These are phyloP conservation scores for Pica pica DNA, from an alignment of 2,113 vertebrate species.

Conservation along the genomic window DNA sequence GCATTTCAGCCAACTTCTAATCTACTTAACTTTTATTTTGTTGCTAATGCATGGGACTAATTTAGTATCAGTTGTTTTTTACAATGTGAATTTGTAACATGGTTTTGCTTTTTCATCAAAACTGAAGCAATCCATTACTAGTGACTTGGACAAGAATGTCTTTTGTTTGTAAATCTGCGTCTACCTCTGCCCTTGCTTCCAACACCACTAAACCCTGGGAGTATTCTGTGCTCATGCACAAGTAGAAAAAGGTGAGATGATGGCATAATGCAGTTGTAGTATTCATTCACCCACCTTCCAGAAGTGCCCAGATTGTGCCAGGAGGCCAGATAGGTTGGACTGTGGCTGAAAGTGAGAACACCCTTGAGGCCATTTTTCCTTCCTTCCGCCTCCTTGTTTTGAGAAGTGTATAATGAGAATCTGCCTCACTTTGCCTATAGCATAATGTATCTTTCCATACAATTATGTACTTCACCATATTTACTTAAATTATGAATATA, in stretches of 20 bases:
- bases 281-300: not conserved
- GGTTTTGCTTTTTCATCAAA: not conserved
- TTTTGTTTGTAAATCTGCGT: not conserved
- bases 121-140: rapidly evolving
- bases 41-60: not conserved
- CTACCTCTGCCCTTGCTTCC: not conserved
- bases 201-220: not conserved
- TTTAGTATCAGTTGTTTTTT: not conserved
- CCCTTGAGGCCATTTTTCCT: not conserved
- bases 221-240: not conserved
- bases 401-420: not conserved
- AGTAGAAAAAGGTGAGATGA: not conserved
- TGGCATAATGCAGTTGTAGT: rapidly evolving
- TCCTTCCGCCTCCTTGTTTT: not conserved
- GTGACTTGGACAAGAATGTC: too few species aligned
- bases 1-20: not conserved
- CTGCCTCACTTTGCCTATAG: not conserved
- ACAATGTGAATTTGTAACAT: not conserved
- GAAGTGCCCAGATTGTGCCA: not conserved
- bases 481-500: not conserved
- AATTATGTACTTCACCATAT: not conserved
- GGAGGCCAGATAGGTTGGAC: too few species aligned
- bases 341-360: not conserved
- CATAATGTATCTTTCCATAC: not conserved
- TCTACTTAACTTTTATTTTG: not conserved